These are phyloP conservation scores for Toxonevra muliebris DNA, from an alignment of 2,888 invertebrate species.

Conservation along the genomic window DNA sequence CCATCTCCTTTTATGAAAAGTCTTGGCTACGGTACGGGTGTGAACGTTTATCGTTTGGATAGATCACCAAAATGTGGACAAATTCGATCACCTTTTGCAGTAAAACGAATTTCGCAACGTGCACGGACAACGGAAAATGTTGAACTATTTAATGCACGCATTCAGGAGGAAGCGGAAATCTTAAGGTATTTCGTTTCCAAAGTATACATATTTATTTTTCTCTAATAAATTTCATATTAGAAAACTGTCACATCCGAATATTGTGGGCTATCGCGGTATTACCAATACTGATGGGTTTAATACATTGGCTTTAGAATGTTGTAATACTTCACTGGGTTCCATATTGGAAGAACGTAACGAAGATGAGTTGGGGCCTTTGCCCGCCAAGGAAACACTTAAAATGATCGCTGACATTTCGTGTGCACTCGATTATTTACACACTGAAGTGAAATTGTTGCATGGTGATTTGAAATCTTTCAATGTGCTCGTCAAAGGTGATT, in stretches of 20 bases:
- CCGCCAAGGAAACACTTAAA: conserved; percentile 72
- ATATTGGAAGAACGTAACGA: conserved; percentile 76
- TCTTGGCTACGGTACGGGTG: conserved; percentile 82
- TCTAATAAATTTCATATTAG: conserved; percentile 43
- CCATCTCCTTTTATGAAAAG: conserved; percentile 77
- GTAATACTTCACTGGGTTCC: conserved; percentile 76
- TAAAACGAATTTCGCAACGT: conserved; percentile 75
- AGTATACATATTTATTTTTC: not conserved
- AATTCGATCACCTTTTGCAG: conserved; percentile 84
- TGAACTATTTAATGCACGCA: conserved; percentile 66
- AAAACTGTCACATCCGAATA: conserved; percentile 79
- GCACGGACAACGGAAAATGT: conserved; percentile 44
- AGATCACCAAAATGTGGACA: conserved; percentile 76
- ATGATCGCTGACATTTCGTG: conserved; percentile 74
- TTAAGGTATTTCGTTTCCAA: conserved; percentile 64
- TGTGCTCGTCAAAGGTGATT: conserved; percentile 79
- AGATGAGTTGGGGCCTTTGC: conserved; percentile 69
- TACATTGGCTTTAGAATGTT: conserved; percentile 82
- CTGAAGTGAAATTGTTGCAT: conserved; percentile 75
- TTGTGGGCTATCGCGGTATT: conserved; percentile 78
- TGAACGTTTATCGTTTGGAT: conserved; percentile 79
- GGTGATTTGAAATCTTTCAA: conserved; percentile 88
- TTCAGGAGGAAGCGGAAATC: conserved; percentile 77
- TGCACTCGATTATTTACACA: conserved; percentile 82
- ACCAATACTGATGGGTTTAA: conserved; percentile 63